Percentiles rank a stretch among this genome's conserved stretches.
These are phyloP conservation scores for Luperina nickerlii DNA, from an alignment of 2,888 invertebrate species.

Conservation along the genomic window DNA sequence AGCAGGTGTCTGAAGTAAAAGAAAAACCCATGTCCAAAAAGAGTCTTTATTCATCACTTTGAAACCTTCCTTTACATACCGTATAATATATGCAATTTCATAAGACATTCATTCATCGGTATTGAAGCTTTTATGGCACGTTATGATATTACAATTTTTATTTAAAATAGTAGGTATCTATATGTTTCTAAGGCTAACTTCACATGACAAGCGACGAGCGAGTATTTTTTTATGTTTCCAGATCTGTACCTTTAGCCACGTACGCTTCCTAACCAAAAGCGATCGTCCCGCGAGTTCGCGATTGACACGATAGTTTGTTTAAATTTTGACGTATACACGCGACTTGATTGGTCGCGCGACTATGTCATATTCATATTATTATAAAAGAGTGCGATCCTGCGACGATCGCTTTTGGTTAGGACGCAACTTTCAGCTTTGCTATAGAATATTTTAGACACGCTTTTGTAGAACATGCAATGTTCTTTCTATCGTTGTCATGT, in stretches of 20 bases:
- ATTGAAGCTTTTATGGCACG: constrained; percentile 1
- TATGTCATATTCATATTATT: no score
- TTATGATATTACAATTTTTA: constrained; percentile 1
- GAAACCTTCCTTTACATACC: constrained; percentile 16
- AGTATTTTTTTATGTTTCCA: background rate
- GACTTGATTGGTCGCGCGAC: no score
- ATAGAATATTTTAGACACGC: background rate
- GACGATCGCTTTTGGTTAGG: no score
- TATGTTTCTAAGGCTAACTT: constrained; percentile 8
- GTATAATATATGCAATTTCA: constrained; percentile 34
- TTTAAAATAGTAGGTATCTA: background rate
- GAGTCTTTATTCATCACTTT: constrained; percentile 37
- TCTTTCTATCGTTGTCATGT: background rate
- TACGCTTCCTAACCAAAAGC: no score
- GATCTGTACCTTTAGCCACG: background rate
- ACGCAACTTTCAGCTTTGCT: background rate
- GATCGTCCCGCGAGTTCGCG: no score
- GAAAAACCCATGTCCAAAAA: constrained; percentile 36
- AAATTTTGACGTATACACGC: no score
- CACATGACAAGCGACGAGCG: background rate
- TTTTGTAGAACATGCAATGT: background rate
- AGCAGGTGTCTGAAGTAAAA: constrained; percentile 37
- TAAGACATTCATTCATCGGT: background rate
- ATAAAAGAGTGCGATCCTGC: no score
- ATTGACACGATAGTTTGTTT: no score